A percentile compares a stretch with the other conserved stretches of the same genome.
Evolutionary conservation across 2,797 vertebrate genomes (phyloP).

Genomic region (Chromobotia macracanthus): DNA sequence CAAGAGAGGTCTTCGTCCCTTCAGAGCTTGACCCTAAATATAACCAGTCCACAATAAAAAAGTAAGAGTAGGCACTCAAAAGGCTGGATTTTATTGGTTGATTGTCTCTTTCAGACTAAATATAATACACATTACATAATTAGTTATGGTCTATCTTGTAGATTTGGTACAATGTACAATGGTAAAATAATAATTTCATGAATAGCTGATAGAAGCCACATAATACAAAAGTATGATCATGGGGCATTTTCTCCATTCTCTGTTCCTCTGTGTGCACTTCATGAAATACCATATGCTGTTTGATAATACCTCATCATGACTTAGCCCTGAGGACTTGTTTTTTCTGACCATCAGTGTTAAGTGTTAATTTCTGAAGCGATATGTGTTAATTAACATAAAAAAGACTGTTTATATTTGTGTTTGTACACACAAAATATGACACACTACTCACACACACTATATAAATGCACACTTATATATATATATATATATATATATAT

Average conservation of each 20-base stretch:
- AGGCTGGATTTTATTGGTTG: not conserved
- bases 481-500: too few species aligned
- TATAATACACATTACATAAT: too few species aligned
- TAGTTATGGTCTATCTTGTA: too few species aligned
- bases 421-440: not conserved
- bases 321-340: slow-evolving; percentile 16
- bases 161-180: not conserved
- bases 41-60: not conserved
- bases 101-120: too few species aligned
- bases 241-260: not conserved
- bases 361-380: slow-evolving; percentile 32
- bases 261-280: not conserved
- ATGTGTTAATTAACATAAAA: slow-evolving; percentile 32
- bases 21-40: too few species aligned
- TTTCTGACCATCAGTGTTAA: slow-evolving; percentile 30
- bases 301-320: slow-evolving; percentile 30
- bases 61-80: not conserved
- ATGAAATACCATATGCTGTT: slow-evolving; percentile 37
- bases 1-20: too few species aligned
- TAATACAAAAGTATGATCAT: not conserved
- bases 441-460: not conserved
- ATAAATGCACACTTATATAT: not conserved
- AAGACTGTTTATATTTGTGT: slow-evolving; percentile 17
- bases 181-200: not conserved
- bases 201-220: slow-evolving; percentile 13